Evolutionary conservation across 2,113 vertebrate genomes (phyloP).

Genomic region (Phodopus roborovskii): DNA sequence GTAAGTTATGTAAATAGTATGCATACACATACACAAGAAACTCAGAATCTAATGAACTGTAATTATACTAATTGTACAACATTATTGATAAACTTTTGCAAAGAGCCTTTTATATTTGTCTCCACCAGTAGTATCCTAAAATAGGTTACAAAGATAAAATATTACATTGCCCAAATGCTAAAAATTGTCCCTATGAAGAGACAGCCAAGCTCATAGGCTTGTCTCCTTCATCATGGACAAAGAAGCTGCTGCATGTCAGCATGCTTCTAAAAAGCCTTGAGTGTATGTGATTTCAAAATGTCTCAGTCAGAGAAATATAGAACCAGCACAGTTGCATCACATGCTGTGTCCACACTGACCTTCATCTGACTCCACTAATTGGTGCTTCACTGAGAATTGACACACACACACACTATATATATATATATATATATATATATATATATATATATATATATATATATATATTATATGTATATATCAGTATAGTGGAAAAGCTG

Average conservation of each 20-base stretch:
- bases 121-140: background rate
- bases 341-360: background rate
- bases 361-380: background rate
- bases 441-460: too few species aligned
- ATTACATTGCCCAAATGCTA: background rate
- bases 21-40: background rate
- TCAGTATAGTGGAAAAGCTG: background rate
- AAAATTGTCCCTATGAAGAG: background rate
- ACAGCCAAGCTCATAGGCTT: background rate
- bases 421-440: too few species aligned
- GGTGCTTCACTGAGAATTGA: fast-evolving
- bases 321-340: background rate
- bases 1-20: background rate
- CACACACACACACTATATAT: too few species aligned
- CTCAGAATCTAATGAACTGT: background rate
- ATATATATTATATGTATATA: background rate
- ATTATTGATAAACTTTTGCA: background rate
- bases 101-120: background rate
- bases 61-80: background rate
- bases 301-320: background rate
- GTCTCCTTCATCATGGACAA: background rate
- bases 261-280: background rate
- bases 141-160: background rate
- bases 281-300: background rate
- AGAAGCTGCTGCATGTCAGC: background rate